phyloP scores from a whole-genome alignment of 1,140 invertebrate species.

The Drosophila equinoxialis region DNA sequence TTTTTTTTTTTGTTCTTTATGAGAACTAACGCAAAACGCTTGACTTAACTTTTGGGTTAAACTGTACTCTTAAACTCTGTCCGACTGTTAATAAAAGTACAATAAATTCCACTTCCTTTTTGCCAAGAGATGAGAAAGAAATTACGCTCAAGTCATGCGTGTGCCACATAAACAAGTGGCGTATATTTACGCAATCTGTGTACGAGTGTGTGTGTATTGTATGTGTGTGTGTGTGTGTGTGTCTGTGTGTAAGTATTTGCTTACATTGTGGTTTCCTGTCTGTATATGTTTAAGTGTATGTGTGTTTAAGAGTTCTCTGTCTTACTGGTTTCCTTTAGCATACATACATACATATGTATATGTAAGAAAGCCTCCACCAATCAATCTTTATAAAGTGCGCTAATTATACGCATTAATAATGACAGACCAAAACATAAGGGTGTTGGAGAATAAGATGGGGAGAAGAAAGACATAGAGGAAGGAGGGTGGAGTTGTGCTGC shows the following conservation, averaged over 20 bases:
- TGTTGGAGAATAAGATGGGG: slow-evolving; percentile 5
- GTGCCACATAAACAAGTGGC: slow-evolving; percentile 72
- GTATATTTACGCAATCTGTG: slow-evolving; percentile 38
- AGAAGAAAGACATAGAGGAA: not conserved
- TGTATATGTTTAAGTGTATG: slow-evolving; percentile 6
- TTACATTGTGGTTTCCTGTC: slow-evolving; percentile 53
- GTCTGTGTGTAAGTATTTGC: slow-evolving; percentile 34
- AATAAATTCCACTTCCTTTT: slow-evolving; percentile 60
- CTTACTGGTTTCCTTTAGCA: slow-evolving; percentile 34
- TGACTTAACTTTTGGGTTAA: slow-evolving; percentile 17
- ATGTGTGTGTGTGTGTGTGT: too few relatives aligned
- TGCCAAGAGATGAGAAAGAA: slow-evolving; percentile 51
- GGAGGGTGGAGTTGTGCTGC: slow-evolving; percentile 19
- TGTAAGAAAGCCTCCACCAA: slow-evolving; percentile 48
- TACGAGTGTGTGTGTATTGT: slow-evolving; percentile 3
- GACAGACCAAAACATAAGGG: slow-evolving; percentile 48
- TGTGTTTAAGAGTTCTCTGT: slow-evolving; percentile 30
- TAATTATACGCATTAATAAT: slow-evolving; percentile 78
- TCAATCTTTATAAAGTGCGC: slow-evolving; percentile 77
- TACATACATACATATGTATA: slow-evolving; percentile 13
- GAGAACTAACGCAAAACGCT: slow-evolving; percentile 17
- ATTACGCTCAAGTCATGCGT: slow-evolving; percentile 72
- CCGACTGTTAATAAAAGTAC: slow-evolving; percentile 55
- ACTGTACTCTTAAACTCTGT: slow-evolving; percentile 23
- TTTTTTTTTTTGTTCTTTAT: not conserved